Evolutionary conservation across 2,113 vertebrate species (phyloP).

Genomic region (Copsychus sechellarum): DNA sequence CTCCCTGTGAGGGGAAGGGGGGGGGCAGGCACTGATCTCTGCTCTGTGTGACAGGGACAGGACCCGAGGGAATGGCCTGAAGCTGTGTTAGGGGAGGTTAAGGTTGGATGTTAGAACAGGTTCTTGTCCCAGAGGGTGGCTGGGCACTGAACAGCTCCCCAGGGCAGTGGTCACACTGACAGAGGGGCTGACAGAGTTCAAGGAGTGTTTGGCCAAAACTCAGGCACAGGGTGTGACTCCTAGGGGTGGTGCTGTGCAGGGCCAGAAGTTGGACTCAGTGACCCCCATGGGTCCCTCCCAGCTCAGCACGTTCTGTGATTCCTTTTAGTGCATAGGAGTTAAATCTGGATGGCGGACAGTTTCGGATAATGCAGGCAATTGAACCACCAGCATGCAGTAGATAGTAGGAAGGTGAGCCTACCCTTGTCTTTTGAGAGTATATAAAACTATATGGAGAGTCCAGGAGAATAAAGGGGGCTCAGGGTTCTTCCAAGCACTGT

Average conservation of each 20-base stretch:
- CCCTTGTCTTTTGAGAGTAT: neutral
- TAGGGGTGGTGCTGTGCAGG: neutral
- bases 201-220: rapidly evolving
- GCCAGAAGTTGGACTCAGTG: neutral
- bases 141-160: neutral
- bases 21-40: too few relatives aligned
- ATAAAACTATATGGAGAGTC: neutral
- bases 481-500: neutral
- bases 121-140: neutral
- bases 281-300: neutral
- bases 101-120: too few relatives aligned
- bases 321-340: neutral
- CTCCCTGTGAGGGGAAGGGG: too few relatives aligned
- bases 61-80: too few relatives aligned
- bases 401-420: neutral
- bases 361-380: neutral
- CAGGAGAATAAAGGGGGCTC: neutral
- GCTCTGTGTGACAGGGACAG: too few relatives aligned
- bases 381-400: neutral
- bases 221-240: neutral
- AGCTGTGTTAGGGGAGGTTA: too few relatives aligned
- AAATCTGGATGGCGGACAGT: neutral
- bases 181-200: neutral
- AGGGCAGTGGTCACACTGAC: neutral
- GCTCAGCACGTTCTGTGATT: neutral